Percentiles rank a stretch among this genome's conserved stretches.
Evolutionary conservation across 2,797 vertebrate genomes (phyloP).

Genomic region (Diplodus sargus): DNA sequence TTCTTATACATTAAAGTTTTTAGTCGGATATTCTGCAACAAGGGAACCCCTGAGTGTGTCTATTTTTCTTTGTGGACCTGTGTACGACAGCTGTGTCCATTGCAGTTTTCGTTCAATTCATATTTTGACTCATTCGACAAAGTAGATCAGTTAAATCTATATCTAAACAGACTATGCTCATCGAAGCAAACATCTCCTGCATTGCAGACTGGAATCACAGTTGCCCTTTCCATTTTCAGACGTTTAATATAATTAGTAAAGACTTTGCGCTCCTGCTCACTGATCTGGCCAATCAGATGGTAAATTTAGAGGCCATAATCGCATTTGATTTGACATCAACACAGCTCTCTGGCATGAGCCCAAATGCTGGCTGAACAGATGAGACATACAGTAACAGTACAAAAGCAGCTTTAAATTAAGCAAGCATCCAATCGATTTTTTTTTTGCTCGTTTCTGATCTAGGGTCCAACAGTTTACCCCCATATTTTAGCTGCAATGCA

Average conservation of each 20-base stretch:
- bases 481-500: conserved; percentile 50
- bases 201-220: conserved; percentile 42
- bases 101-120: not conserved
- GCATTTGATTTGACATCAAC: conserved; percentile 75
- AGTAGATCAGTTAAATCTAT: conserved; percentile 36
- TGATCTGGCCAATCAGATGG: conserved; percentile 68
- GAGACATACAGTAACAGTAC: conserved; percentile 34
- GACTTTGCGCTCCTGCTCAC: conserved; percentile 58
- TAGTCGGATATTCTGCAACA: not conserved
- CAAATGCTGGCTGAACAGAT: conserved; percentile 32
- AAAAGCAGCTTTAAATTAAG: conserved; percentile 40
- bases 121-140: conserved; percentile 27
- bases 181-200: conserved; percentile 21
- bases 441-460: conserved; percentile 25
- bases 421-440: conserved; percentile 26
- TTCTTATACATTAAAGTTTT: not conserved
- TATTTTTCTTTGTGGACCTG: not conserved
- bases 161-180: conserved; percentile 19
- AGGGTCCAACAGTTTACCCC: conserved; percentile 21
- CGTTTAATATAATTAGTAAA: conserved; percentile 68
- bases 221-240: conserved; percentile 65
- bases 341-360: conserved; percentile 43
- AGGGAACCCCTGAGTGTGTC: not conserved
- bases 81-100: not conserved
- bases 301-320: conserved; percentile 68